phyloP scores from a whole-genome alignment of 1,140 invertebrate genomes.

The Holcopasites calliopsidis region DNA sequence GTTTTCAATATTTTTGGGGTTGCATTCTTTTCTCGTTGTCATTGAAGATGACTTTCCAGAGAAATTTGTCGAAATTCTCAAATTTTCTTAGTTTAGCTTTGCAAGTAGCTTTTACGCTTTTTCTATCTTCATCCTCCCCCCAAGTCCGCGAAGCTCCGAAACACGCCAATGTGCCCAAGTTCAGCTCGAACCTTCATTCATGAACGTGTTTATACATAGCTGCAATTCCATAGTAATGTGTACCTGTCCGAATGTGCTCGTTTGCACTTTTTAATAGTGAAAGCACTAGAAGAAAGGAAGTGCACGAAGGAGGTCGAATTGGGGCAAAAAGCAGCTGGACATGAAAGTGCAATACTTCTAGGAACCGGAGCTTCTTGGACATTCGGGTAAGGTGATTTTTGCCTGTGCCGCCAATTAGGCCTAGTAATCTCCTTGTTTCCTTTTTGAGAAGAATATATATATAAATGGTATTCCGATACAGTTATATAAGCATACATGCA shows the following conservation, averaged over 20 bases:
- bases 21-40: neutral
- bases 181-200: constrained; percentile 37
- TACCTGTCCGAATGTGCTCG: constrained; percentile 44
- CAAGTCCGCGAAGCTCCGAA: constrained; percentile 42
- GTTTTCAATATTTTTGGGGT: no score
- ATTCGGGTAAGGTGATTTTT: neutral
- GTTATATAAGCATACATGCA: constrained; percentile 21
- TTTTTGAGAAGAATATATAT: constrained; percentile 66
- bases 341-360: neutral
- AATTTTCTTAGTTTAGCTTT: neutral
- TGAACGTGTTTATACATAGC: constrained; percentile 19
- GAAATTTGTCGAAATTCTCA: no score
- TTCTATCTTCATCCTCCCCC: neutral
- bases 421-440: constrained; percentile 77
- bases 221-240: constrained; percentile 28
- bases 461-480: constrained; percentile 57
- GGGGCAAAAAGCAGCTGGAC: neutral
- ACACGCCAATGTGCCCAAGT: constrained; percentile 34
- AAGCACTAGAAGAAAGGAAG: neutral
- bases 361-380: constrained; percentile 35
- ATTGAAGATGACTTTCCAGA: neutral
- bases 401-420: constrained; percentile 77
- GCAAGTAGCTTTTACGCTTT: neutral
- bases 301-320: neutral
- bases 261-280: neutral